phyloP scores from a whole-genome alignment of 2,113 vertebrate genomes.

The Procavia capensis region DNA sequence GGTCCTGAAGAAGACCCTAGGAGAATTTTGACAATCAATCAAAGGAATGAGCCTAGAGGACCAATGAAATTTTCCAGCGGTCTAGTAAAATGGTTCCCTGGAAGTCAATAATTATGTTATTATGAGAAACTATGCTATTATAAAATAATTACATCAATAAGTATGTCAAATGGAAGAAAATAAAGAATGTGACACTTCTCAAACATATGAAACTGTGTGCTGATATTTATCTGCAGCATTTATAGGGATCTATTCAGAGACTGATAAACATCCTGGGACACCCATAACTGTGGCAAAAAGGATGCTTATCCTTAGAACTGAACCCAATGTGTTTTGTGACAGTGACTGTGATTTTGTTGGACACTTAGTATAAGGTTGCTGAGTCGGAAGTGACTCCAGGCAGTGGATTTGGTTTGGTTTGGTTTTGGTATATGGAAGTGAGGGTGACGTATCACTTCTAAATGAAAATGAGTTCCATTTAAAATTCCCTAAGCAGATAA shows the following conservation, averaged over 20 bases:
- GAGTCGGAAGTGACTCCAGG: no score
- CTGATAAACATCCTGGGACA: background rate
- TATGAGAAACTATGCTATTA: constrained; percentile 48
- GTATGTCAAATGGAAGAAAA: constrained; percentile 28
- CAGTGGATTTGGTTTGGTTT: no score
- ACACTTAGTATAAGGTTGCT: no score
- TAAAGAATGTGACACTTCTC: constrained; percentile 10
- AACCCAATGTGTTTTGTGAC: constrained; percentile 39
- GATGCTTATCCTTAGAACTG: background rate
- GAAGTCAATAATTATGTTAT: constrained; percentile 6
- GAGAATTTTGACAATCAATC: background rate
- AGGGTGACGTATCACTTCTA: background rate
- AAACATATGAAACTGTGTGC: background rate
- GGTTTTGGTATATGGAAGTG: background rate
- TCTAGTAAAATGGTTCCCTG: background rate
- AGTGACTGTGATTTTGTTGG: constrained; percentile 43
- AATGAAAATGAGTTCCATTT: constrained; percentile 43
- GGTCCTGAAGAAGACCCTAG: background rate
- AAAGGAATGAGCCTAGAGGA: background rate
- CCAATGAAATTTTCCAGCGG: background rate
- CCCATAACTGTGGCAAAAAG: background rate
- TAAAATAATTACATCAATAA: constrained; percentile 30
- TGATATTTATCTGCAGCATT: background rate
- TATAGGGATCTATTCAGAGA: background rate
- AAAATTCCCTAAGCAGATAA: background rate